Conservation (phyloP, 1,140 invertebrate species). For the Plectrocnemia conspersa region DNA sequence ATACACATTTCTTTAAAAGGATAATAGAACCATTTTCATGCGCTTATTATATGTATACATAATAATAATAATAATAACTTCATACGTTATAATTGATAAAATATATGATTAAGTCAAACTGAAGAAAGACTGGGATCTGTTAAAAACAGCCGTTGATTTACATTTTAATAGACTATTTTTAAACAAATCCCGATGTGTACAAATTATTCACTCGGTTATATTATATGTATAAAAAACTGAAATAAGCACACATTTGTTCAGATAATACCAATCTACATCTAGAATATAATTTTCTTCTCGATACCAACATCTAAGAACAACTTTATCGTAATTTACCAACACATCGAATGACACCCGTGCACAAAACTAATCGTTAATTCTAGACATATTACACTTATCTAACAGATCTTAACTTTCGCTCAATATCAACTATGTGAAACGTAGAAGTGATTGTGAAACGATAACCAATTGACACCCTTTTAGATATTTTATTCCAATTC, state of each 20-base stretch:
- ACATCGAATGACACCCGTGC: slow-evolving; percentile 12
- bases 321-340: slow-evolving; percentile 1
- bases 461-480: neutral
- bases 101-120: too few relatives aligned
- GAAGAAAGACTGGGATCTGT: too few relatives aligned
- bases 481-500: too few relatives aligned
- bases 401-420: slow-evolving; percentile 18
- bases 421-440: slow-evolving; percentile 12
- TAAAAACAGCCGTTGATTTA: too few relatives aligned
- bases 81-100: too few relatives aligned
- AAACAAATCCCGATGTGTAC: too few relatives aligned
- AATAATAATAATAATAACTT: too few relatives aligned
- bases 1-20: slow-evolving; percentile 24
- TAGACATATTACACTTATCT: slow-evolving; percentile 13
- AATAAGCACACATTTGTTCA: slow-evolving; percentile 15
- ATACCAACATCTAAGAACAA: slow-evolving; percentile 2
- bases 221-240: too few relatives aligned
- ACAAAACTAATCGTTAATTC: slow-evolving; percentile 17
- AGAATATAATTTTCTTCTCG: slow-evolving; percentile 10
- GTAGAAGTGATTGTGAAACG: too few relatives aligned
- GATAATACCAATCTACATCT: slow-evolving; percentile 18
- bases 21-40: slow-evolving; percentile 18
- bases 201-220: too few relatives aligned
- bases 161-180: too few relatives aligned
- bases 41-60: too few relatives aligned